Base-by-base conservation (phyloP, 2,113 vertebrate genomes). In the Pungitius pungitius region DNA sequence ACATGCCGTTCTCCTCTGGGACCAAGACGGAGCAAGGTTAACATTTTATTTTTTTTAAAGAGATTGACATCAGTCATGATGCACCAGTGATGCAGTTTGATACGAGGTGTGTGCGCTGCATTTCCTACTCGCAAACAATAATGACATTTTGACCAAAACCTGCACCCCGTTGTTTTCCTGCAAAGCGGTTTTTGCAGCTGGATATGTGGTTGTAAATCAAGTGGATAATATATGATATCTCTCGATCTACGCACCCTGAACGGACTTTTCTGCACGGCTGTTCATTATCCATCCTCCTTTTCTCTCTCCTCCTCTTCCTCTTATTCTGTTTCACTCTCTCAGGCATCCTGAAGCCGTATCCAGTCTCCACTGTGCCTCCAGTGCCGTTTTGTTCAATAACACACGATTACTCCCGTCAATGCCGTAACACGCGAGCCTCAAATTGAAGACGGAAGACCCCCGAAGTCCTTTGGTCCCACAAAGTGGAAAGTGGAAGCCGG, bases 391-490 rank as follows among this genome's bases (percentile, higher is more conserved):
- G 74, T 81, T 78, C 66, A 89, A 85, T 84, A 86, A 78, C 71
- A 70, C 43, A 88, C 80, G 77, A 88, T 84, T 85, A 62, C 58
- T 81, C 69, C 84, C 69, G 75, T 89, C 87, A 75, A 57, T 67
- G 82, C 79, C 22, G 22, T 78, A 43, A 78, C 83, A 86, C 47
- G 69, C 84, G 69, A 78, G 68, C 76, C 57, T 76, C 73, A 81
- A n/a, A 83, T 78, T 83, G 70, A 78, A 39, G 71, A 75, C 76
- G 77, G 75, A 86, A 78, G 73, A 51, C 47, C 58, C 59, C 59
- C 66, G 70, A 71, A 66, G 40, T 57, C 62, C 39, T 3, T 51
- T 58, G 61, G 45, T 83, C 64, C 45, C 64, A 51, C 59, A 77
- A 64, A 79, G 7, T 54, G 52, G 14, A 77, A 64, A 79, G 7